These are phyloP conservation scores for Noctua fimbriata DNA, from an alignment of 2,888 invertebrate species.

Conservation along the genomic window DNA sequence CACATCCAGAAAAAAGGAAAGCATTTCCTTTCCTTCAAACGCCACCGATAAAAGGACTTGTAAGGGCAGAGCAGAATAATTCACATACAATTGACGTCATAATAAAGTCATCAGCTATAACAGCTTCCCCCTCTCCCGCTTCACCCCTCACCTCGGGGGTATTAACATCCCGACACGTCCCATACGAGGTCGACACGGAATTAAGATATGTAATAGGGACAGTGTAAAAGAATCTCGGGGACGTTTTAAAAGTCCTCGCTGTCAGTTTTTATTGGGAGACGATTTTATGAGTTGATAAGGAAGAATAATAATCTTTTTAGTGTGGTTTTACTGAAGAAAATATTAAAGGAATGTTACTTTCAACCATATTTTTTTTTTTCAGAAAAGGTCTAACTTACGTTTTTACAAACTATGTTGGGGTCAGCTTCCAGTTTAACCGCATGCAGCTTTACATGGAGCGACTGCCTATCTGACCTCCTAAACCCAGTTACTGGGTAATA, in stretches of 20 bases:
- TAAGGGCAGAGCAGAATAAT: slow-evolving; percentile 53
- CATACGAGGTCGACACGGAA: slow-evolving; percentile 57
- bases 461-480: no score
- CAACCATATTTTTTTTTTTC: no score
- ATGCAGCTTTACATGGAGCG: no score
- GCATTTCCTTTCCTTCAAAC: slow-evolving; percentile 6
- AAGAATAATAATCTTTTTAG: slow-evolving; percentile 2
- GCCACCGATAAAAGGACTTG: slow-evolving; percentile 37
- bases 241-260: neutral
- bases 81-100: slow-evolving; percentile 54
- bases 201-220: slow-evolving; percentile 63
- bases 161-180: slow-evolving; percentile 59
- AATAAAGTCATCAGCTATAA: slow-evolving; percentile 54
- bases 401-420: no score
- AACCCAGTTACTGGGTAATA: no score
- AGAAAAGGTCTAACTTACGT: no score
- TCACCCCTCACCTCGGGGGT: slow-evolving; percentile 12
- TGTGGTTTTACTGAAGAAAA: neutral
- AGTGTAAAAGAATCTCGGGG: slow-evolving; percentile 20
- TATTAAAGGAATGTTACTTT: neutral
- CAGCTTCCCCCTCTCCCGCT: neutral
- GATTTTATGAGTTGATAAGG: slow-evolving; percentile 3
- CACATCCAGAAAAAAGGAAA: neutral
- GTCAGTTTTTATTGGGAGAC: slow-evolving; percentile 11
- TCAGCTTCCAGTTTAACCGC: no score